Evolutionary conservation across 1,140 invertebrate genomes (phyloP).

Genomic region (Drosophila varians): DNA sequence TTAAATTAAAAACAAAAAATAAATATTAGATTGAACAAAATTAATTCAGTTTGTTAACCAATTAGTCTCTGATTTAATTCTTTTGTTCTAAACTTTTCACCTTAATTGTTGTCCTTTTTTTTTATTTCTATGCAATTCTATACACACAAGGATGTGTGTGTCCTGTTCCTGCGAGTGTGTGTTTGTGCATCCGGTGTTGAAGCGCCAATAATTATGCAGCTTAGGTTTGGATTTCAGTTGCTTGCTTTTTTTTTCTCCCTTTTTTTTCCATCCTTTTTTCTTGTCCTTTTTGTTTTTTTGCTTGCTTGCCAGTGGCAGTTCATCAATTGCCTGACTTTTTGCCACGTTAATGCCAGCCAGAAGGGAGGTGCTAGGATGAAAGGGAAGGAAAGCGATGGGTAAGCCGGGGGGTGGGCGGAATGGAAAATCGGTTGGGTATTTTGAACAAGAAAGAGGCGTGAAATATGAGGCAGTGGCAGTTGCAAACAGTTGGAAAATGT

Average conservation of each 20-base stretch:
- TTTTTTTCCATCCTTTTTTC: slow-evolving; percentile 7
- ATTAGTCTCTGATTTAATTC: background rate
- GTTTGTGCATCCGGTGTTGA: slow-evolving; percentile 63
- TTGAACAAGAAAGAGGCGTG: slow-evolving; percentile 40
- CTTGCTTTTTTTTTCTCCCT: slow-evolving; percentile 5
- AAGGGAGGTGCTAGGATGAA: too few species aligned
- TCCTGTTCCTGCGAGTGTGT: background rate
- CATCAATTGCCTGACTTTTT: slow-evolving; percentile 46
- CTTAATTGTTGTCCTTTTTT: background rate
- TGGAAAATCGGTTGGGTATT: background rate
- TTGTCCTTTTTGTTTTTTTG: background rate
- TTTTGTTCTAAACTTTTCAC: background rate
- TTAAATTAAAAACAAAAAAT: background rate
- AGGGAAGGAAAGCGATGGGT: too few species aligned
- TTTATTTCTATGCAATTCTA: background rate
- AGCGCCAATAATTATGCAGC: slow-evolving; percentile 74
- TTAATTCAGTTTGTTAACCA: background rate
- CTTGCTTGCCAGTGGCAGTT: slow-evolving; percentile 15
- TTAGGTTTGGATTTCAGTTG: slow-evolving; percentile 33
- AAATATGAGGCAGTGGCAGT: slow-evolving; percentile 32
- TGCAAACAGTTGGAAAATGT: slow-evolving; percentile 21
- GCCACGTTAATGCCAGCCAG: slow-evolving; percentile 30
- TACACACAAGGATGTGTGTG: too few species aligned
- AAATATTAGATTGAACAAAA: background rate
- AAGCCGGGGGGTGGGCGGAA: too few species aligned